phyloP scores from a whole-genome alignment of 2,113 vertebrate genomes.

The Anguilla japonica region DNA sequence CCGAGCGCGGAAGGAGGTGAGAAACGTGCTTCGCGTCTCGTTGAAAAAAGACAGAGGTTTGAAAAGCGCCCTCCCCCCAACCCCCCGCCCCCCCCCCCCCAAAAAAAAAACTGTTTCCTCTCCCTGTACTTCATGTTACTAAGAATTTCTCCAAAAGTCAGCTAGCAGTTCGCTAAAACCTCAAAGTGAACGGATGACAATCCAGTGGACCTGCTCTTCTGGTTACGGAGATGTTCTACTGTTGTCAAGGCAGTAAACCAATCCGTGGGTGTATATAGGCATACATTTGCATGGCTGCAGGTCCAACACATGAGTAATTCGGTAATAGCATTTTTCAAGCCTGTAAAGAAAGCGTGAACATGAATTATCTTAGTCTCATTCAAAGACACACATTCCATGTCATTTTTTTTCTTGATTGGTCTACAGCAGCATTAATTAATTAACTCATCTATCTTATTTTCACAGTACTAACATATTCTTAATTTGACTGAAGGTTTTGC shows the following conservation, averaged over 20 bases:
- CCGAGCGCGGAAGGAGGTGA: conserved; percentile 89
- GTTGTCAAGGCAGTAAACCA: background rate
- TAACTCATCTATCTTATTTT: background rate
- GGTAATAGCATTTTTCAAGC: background rate
- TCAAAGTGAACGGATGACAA: background rate
- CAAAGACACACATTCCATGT: conserved; percentile 30
- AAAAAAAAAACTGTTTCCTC: background rate
- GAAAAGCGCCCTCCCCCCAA: background rate
- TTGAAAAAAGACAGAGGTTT: background rate
- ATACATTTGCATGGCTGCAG: background rate
- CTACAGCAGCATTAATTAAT: background rate
- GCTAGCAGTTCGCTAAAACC: conserved; percentile 25
- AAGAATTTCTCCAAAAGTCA: background rate
- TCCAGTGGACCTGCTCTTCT: background rate
- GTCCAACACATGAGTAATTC: background rate
- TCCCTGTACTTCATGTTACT: conserved; percentile 15
- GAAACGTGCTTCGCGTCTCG: conserved; percentile 50
- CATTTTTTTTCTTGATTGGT: conserved; percentile 21
- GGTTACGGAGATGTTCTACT: background rate
- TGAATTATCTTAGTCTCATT: conserved; percentile 29
- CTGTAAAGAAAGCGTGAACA: background rate
- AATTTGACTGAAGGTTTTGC: conserved; percentile 6
- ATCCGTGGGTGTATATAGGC: background rate
- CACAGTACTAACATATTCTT: background rate
- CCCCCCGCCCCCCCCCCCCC: background rate